These are phyloP conservation scores for Mellilla xanthometata DNA, from an alignment of 2,888 invertebrate genomes.

Conservation along the genomic window DNA sequence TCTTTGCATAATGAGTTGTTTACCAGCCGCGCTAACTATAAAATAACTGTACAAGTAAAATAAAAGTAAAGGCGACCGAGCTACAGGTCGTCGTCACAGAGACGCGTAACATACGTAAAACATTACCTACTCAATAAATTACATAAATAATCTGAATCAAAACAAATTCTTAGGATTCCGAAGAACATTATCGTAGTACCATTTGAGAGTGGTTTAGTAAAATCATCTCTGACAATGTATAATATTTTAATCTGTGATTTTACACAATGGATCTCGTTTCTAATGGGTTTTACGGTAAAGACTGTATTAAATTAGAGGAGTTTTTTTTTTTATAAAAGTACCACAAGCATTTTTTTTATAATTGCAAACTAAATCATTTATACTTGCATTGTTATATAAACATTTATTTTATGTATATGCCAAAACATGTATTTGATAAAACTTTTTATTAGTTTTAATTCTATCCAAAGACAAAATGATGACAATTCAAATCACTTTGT, in stretches of 20 bases:
- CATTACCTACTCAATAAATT: constrained; percentile 78
- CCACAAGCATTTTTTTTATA: too few relatives aligned
- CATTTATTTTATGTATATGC: too few relatives aligned
- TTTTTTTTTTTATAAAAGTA: too few relatives aligned
- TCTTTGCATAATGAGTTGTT: too few relatives aligned
- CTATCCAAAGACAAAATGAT: too few relatives aligned
- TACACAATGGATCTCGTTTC: constrained; percentile 9
- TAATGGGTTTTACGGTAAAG: too few relatives aligned
- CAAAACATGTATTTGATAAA: too few relatives aligned
- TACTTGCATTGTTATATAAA: too few relatives aligned
- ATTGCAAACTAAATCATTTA: too few relatives aligned
- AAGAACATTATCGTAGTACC: constrained; percentile 59
- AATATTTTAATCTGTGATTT: background rate
- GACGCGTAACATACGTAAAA: constrained; percentile 57
- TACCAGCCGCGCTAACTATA: constrained; percentile 24
- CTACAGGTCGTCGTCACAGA: constrained; percentile 44
- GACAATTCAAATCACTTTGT: too few relatives aligned
- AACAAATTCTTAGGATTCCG: constrained; percentile 79
- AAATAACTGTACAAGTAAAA: constrained; percentile 45
- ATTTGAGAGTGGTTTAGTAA: constrained; percentile 31
- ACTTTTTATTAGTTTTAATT: too few relatives aligned
- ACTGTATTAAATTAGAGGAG: too few relatives aligned
- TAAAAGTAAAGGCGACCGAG: constrained; percentile 48
- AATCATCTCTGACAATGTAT: background rate
- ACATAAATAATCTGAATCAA: constrained; percentile 81